These are phyloP conservation scores for Parasteatoda tepidariorum DNA, from an alignment of 1,140 invertebrate genomes.

Conservation along the genomic window DNA sequence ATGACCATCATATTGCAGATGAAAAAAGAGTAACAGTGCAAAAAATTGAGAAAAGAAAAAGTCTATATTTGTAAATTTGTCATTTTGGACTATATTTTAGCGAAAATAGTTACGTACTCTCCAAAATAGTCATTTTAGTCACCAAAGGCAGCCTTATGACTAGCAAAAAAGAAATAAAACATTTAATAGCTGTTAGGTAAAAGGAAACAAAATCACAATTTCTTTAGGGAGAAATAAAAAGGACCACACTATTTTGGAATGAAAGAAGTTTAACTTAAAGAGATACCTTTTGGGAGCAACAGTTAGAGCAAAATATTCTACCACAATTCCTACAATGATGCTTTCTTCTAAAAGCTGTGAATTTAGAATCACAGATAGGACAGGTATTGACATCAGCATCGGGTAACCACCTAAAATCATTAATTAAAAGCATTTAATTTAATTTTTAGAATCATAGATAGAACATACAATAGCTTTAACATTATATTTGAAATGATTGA, in stretches of 20 bases:
- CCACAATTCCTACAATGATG: constrained; percentile 97
- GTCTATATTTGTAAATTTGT: too few species aligned
- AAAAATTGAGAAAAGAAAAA: too few species aligned
- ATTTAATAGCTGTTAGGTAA: not conserved
- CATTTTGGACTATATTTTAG: not conserved
- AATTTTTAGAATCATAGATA: not conserved
- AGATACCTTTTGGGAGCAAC: constrained; percentile 82
- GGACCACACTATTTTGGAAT: not conserved
- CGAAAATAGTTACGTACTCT: not conserved
- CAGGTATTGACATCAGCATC: constrained; percentile 95
- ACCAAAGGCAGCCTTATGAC: not conserved
- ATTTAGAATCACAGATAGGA: constrained; percentile 94
- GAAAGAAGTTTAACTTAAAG: not conserved
- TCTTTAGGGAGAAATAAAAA: not conserved
- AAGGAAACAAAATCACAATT: not conserved
- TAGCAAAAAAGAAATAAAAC: not conserved
- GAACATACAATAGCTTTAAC: too few species aligned
- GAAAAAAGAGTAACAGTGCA: too few species aligned
- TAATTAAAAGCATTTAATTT: not conserved
- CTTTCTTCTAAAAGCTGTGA: constrained; percentile 89
- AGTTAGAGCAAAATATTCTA: constrained; percentile 96
- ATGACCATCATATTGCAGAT: too few species aligned
- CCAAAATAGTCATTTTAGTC: not conserved
- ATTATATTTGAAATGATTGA: not conserved
- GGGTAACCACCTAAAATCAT: constrained; percentile 84